Percentiles rank a stretch among this genome's conserved stretches.
Conservation (phyloP, 2,888 invertebrate species). For the Aphrophora alni region DNA sequence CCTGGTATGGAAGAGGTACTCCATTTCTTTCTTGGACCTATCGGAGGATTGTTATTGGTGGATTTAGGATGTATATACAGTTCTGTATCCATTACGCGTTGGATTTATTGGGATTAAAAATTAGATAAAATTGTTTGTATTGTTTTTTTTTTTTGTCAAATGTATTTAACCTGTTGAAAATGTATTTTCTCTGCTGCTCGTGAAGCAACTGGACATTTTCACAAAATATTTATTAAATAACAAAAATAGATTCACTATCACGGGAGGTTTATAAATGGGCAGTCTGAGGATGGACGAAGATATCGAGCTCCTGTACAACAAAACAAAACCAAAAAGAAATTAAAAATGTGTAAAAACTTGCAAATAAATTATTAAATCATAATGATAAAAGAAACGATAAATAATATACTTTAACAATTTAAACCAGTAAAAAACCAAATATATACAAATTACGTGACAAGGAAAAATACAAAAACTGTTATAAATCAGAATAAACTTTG, state of each 20-base stretch:
- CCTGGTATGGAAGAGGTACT: conserved; percentile 47
- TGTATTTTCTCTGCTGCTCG: not conserved
- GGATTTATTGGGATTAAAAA: not conserved
- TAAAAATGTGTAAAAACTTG: not conserved
- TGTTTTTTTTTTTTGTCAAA: not conserved
- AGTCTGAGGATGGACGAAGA: not conserved
- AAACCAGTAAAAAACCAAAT: not conserved
- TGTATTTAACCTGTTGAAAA: not conserved
- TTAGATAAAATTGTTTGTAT: not conserved
- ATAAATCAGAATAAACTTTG: too few species aligned
- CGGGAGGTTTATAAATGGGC: not conserved
- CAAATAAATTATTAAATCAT: too few species aligned
- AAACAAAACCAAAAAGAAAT: not conserved
- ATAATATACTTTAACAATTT: not conserved
- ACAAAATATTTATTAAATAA: not conserved
- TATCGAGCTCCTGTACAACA: not conserved
- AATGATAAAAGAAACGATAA: not conserved
- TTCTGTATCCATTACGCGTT: conserved; percentile 31
- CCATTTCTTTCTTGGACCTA: conserved; percentile 49
- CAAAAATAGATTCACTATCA: not conserved
- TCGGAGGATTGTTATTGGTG: conserved; percentile 46
- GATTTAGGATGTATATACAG: conserved; percentile 34
- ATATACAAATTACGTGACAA: too few species aligned
- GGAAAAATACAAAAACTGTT: too few species aligned
- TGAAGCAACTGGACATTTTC: not conserved